Evolutionary conservation across 2,888 invertebrate species (phyloP).

Genomic region (Antitype chi): DNA sequence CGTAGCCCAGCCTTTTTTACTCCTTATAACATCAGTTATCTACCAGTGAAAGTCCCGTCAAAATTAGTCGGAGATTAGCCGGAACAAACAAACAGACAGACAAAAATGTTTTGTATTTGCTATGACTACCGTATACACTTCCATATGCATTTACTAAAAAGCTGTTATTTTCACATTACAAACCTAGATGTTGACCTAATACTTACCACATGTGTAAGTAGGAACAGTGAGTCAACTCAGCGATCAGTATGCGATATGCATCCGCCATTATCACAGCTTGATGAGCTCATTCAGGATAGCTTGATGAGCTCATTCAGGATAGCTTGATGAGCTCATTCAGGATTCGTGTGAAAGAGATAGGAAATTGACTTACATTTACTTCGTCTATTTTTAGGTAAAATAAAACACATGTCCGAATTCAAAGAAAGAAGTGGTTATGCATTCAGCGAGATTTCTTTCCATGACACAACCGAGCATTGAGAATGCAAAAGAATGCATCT

Average conservation of each 20-base stretch:
- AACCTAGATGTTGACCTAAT: background rate
- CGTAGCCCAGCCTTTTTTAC: too few relatives aligned
- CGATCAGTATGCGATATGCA: background rate
- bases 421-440: background rate
- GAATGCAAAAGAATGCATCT: too few relatives aligned
- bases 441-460: background rate
- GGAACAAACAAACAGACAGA: too few relatives aligned
- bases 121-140: too few relatives aligned
- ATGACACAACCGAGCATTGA: background rate
- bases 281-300: slow-evolving; percentile 16
- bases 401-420: background rate
- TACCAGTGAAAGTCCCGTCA: too few relatives aligned
- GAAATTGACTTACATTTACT: slow-evolving; percentile 13
- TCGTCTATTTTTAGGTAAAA: background rate
- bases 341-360: slow-evolving; percentile 5
- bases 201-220: slow-evolving; percentile 3
- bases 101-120: too few relatives aligned
- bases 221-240: slow-evolving; percentile 18
- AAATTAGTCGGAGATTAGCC: too few relatives aligned
- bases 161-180: too few relatives aligned
- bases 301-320: slow-evolving; percentile 18
- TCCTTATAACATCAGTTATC: too few relatives aligned
- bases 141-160: too few relatives aligned
- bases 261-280: background rate
- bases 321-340: slow-evolving; percentile 12